Conservation (phyloP, 2,888 invertebrate species). For the Panorpa germanica region DNA sequence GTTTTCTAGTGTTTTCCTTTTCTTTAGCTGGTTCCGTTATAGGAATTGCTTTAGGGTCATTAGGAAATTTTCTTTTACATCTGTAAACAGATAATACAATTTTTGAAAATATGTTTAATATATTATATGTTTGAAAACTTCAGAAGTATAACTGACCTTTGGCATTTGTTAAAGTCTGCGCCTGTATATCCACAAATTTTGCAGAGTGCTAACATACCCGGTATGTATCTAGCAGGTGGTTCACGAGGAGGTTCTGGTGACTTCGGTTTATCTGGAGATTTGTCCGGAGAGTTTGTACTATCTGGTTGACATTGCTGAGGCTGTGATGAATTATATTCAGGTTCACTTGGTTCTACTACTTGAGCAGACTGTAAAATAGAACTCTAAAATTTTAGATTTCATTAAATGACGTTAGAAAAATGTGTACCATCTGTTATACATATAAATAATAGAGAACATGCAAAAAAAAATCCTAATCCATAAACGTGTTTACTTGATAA, state of each 20-base stretch:
- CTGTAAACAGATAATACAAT: slow-evolving; percentile 17
- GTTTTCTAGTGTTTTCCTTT: slow-evolving; percentile 19
- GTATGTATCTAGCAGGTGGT: slow-evolving; percentile 39
- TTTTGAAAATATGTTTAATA: neutral
- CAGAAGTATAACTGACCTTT: slow-evolving; percentile 28
- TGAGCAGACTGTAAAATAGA: too few relatives aligned
- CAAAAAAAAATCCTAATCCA: too few relatives aligned
- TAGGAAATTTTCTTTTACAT: slow-evolving; percentile 50
- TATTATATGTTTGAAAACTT: slow-evolving; percentile 11
- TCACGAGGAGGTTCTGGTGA: slow-evolving; percentile 33
- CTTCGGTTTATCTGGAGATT: slow-evolving; percentile 14
- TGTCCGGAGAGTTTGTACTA: slow-evolving; percentile 7
- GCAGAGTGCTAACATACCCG: slow-evolving; percentile 62
- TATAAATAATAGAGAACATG: too few relatives aligned
- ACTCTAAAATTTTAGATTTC: too few relatives aligned
- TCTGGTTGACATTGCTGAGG: slow-evolving; percentile 13
- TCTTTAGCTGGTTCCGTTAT: slow-evolving; percentile 28
- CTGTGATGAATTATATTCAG: slow-evolving; percentile 20
- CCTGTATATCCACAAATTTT: slow-evolving; percentile 63
- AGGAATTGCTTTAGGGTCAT: slow-evolving; percentile 41
- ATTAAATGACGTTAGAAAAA: too few relatives aligned
- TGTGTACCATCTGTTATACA: too few relatives aligned
- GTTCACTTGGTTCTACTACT: slow-evolving; percentile 21
- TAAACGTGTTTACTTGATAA: too few relatives aligned
- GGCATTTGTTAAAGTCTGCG: slow-evolving; percentile 59